Evolutionary conservation across 1,140 invertebrate species (phyloP), one percentile per base, ranked within the genome.

Genomic region (Cydia fagiglandana): DNA sequence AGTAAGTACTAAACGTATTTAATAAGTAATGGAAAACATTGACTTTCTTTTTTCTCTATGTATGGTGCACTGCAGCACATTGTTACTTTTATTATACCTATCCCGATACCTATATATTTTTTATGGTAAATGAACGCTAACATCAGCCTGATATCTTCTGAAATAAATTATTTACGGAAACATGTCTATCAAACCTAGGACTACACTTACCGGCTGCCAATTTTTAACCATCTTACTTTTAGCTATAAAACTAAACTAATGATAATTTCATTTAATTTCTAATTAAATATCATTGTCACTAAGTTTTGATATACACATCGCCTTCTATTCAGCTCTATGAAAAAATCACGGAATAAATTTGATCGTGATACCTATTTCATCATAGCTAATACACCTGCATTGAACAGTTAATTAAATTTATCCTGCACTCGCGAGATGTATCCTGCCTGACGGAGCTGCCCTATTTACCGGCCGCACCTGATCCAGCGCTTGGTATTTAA

Each of bases 1-100:
- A 86, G 90, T 92, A 86, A 92, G 90, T 90, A 38, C 53, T 34
- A 24, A 53, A 50, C 17, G 13, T 53, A 61, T n/a, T 24, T 20
- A 20, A 61, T 61, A 61, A 9, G 1, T 7, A 61, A 10, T 24
- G 13, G 17, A 45, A 12, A 53, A 5, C 4, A 73, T 12, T 20
- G 15, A 53, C 45, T 73, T 50, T 47, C 73, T 45, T 70, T 41
- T 70, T 38, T 5, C 15, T 13, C 12, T 34, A 68, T 17, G 66
- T 38, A 45, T 17, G 13, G 30, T n/a, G 66, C 66, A 70, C 10
- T 45, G 38, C 50, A 53, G 66, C 50, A 53, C 13, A 50, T 13
- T 53, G 50, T 53, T 17, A 50, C 12, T 50, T 50, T 15, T 15
- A 15, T 13, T 50, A 50, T 1, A 10, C 7, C 1, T 50, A 50